These are phyloP conservation scores for Orchestes rusci DNA, from an alignment of 2,888 invertebrate genomes.

Conservation along the genomic window DNA sequence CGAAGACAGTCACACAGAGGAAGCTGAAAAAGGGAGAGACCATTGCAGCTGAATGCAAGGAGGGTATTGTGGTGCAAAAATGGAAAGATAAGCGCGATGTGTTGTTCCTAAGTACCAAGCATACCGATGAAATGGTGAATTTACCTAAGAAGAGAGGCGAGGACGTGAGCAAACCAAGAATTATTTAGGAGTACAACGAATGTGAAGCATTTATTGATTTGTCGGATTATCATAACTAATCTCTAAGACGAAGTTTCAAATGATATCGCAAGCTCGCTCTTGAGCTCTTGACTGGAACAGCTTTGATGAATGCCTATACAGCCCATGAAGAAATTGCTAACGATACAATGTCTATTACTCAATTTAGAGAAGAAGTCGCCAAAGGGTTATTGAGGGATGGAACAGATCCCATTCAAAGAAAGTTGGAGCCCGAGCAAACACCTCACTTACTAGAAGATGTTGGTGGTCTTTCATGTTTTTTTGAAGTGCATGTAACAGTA, in stretches of 20 bases:
- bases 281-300: background rate
- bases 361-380: background rate
- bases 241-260: no score
- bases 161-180: constrained; percentile 3
- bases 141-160: background rate
- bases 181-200: constrained; percentile 3
- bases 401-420: no score
- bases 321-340: background rate
- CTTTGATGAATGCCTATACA: background rate
- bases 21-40: constrained; percentile 4
- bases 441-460: no score
- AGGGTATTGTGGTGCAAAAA: constrained; percentile 6
- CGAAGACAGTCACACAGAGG: constrained; percentile 3
- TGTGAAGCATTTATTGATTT: constrained; percentile 29
- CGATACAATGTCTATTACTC: background rate
- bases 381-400: background rate
- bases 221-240: no score
- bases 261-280: no score
- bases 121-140: constrained; percentile 3
- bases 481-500: no score
- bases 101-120: constrained; percentile 2
- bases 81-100: constrained; percentile 10
- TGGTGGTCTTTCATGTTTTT: no score
- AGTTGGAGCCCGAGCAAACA: no score
- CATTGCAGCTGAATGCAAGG: constrained; percentile 6